phyloP scores from a whole-genome alignment of 2,797 vertebrate species.

The Brotula barbata region DNA sequence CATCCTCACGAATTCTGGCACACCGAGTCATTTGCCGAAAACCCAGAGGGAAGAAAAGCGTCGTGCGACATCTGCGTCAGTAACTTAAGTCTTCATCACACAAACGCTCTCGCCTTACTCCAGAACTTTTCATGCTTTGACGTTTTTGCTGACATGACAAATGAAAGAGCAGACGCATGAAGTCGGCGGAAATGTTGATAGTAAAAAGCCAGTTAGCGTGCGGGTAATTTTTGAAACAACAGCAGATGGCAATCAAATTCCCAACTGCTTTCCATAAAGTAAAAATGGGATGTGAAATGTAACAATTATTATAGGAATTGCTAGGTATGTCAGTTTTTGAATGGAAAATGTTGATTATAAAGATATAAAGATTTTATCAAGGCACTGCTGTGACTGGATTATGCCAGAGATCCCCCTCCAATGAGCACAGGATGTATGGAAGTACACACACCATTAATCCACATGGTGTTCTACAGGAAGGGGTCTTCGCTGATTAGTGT shows the following conservation, averaged over 20 bases:
- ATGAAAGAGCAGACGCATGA: constrained; percentile 49
- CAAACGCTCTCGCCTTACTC: constrained; percentile 38
- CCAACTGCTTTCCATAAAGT: constrained; percentile 7
- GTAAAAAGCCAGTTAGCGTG: constrained; percentile 43
- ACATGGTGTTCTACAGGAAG: constrained; percentile 62
- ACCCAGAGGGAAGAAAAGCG: constrained; percentile 26
- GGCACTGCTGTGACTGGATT: constrained; percentile 42
- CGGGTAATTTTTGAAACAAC: constrained; percentile 3
- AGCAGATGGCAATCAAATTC: constrained; percentile 22
- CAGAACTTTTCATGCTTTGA: constrained; percentile 40
- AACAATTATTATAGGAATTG: constrained; percentile 35
- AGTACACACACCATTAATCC: constrained; percentile 56
- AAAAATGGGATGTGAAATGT: constrained; percentile 34
- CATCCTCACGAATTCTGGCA: constrained; percentile 42
- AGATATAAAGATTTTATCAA: constrained; percentile 61
- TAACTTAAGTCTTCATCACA: constrained; percentile 57
- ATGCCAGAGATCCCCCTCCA: constrained; percentile 64
- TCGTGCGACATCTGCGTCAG: constrained; percentile 63
- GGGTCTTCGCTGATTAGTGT: constrained; percentile 57
- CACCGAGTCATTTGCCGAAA: constrained; percentile 32
- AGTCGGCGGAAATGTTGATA: constrained; percentile 63
- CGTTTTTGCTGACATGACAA: constrained; percentile 56
- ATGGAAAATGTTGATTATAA: constrained; percentile 63
- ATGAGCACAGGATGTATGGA: constrained; percentile 51
- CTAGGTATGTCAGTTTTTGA: constrained; percentile 25